phyloP scores from a whole-genome alignment of 2,888 invertebrate species.

The Corbicula japonica region DNA sequence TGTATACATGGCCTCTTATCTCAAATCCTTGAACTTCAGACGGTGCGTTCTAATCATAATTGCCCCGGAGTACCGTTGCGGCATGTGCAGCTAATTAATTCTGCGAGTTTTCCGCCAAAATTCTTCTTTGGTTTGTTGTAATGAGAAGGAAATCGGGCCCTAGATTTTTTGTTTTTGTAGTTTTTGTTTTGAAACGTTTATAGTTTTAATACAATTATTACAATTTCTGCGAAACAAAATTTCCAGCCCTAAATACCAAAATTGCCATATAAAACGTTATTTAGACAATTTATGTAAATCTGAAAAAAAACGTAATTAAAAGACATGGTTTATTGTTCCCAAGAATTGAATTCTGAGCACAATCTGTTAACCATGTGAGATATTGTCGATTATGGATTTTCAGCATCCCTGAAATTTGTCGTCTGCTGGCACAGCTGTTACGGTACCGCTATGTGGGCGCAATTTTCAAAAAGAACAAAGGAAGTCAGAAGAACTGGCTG shows the following conservation, averaged over 20 bases:
- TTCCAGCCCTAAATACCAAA: too few relatives aligned
- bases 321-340: too few relatives aligned
- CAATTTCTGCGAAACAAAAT: too few relatives aligned
- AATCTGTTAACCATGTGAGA: too few relatives aligned
- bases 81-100: constrained; percentile 51
- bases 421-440: constrained; percentile 18
- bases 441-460: constrained; percentile 31
- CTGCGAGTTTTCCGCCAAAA: constrained; percentile 32
- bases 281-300: too few relatives aligned
- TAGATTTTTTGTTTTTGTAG: too few relatives aligned
- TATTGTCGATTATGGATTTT: too few relatives aligned
- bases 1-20: constrained; percentile 34
- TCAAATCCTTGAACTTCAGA: constrained; percentile 26
- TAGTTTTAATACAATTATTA: too few relatives aligned
- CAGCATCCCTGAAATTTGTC: constrained; percentile 16
- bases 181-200: too few relatives aligned
- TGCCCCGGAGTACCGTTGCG: constrained; percentile 39
- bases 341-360: too few relatives aligned
- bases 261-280: too few relatives aligned
- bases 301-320: too few relatives aligned
- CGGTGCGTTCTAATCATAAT: constrained; percentile 14
- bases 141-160: constrained; percentile 17
- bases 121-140: constrained; percentile 24
- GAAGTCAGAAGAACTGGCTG: background rate
- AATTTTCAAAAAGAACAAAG: constrained; percentile 37